These are phyloP conservation scores for Bubalus kerabau DNA, from an alignment of 2,113 vertebrate species.

Conservation along the genomic window DNA sequence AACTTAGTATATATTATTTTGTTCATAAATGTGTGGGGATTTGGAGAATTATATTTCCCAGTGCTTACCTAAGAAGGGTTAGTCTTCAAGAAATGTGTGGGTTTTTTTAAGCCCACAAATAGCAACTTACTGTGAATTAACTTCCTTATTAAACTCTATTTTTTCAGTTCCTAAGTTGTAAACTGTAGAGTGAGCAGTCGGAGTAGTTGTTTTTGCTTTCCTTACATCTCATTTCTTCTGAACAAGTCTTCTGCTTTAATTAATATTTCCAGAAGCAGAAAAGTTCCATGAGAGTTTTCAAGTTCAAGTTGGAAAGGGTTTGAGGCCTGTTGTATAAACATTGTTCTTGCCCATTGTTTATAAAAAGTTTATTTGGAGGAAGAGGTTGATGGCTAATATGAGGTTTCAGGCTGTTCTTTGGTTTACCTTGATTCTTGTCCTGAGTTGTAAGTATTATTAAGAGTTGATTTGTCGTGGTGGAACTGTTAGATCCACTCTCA, in stretches of 20 bases:
- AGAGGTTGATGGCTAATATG: background rate
- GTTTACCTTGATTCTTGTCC: background rate
- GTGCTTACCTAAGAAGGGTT: background rate
- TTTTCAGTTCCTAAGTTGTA: constrained; percentile 9
- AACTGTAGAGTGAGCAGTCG: background rate
- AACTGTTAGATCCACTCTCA: background rate
- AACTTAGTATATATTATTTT: background rate
- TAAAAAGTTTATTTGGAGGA: background rate
- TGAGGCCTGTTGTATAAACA: background rate
- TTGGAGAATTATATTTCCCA: background rate
- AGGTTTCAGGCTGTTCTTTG: background rate
- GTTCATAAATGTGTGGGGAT: background rate
- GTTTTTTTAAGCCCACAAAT: background rate
- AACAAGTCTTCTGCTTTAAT: background rate
- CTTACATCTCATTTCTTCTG: background rate
- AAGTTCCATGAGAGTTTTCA: background rate
- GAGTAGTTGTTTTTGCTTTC: constrained; percentile 6
- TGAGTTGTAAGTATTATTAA: background rate
- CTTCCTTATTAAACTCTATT: background rate
- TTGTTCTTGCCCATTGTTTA: background rate
- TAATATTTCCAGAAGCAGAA: constrained; percentile 14
- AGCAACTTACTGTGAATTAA: background rate
- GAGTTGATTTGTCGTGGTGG: background rate
- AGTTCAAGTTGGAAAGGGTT: background rate
- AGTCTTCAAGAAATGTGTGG: background rate